These are phyloP conservation scores for Ptyas mucosa DNA, from an alignment of 2,113 vertebrate species.

Conservation along the genomic window DNA sequence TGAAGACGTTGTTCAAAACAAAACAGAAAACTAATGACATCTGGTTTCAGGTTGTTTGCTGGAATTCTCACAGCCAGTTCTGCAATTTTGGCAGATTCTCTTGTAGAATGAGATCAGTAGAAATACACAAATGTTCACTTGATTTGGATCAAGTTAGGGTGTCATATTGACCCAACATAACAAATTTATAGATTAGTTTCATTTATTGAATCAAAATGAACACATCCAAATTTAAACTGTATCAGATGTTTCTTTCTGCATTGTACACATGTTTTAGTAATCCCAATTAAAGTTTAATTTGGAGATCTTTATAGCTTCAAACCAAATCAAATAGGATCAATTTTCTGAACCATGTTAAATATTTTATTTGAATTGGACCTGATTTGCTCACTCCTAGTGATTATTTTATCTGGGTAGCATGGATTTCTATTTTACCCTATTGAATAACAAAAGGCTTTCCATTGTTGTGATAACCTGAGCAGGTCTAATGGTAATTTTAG, in stretches of 20 bases:
- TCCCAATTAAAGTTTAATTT: neutral
- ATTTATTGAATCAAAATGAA: neutral
- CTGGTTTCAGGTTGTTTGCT: neutral
- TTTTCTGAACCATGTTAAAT: neutral
- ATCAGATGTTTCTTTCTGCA: neutral
- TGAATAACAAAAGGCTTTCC: neutral
- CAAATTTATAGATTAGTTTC: neutral
- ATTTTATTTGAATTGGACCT: neutral
- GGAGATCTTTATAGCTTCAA: neutral
- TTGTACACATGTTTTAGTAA: neutral
- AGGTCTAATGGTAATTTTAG: neutral
- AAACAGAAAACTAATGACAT: neutral
- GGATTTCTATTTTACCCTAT: neutral
- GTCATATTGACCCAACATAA: neutral
- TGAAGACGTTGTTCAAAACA: neutral
- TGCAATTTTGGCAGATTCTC: neutral
- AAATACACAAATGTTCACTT: neutral
- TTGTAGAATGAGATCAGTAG: neutral
- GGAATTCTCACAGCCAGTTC: neutral
- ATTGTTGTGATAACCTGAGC: neutral
- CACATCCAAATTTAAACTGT: neutral
- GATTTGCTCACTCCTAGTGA: neutral
- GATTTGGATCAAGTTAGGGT: neutral
- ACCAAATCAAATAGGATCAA: neutral
- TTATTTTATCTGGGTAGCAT: neutral